A percentile compares a stretch with the other conserved stretches of the same genome.
Evolutionary conservation across 1,140 invertebrate species (phyloP).

Genomic region (Muscidifurax raptorellus): DNA sequence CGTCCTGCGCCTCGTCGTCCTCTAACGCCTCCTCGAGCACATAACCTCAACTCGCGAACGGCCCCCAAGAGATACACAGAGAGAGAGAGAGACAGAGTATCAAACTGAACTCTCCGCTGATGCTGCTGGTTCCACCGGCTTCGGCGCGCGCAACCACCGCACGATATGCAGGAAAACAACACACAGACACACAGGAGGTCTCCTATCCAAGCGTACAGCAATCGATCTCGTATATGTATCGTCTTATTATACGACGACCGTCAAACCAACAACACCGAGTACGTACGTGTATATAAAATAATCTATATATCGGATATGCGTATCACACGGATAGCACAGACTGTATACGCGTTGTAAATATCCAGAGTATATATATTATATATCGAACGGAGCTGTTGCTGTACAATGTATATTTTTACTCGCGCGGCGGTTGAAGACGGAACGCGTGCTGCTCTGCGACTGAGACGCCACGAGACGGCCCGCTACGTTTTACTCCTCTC

Average conservation of each 20-base stretch:
- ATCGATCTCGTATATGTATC: background rate
- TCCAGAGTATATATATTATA: too few species aligned
- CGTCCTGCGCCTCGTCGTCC: background rate
- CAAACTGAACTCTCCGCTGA: background rate
- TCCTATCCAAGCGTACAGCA: background rate
- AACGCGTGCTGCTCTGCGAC: conserved; percentile 45
- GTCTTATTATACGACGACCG: background rate
- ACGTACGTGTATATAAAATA: too few species aligned
- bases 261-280: too few species aligned
- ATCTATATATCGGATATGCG: too few species aligned
- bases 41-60: conserved; percentile 32
- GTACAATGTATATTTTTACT: background rate
- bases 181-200: background rate
- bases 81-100: background rate
- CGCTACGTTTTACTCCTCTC: conserved; percentile 43
- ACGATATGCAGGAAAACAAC: background rate
- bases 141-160: background rate
- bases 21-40: conserved; percentile 18
- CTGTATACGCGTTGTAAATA: too few species aligned
- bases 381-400: background rate
- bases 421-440: background rate
- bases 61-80: background rate
- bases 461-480: conserved; percentile 37
- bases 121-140: background rate
- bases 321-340: too few species aligned